Evolutionary conservation across 2,797 vertebrate species (phyloP).

Genomic region (Sarcoramphus papa): DNA sequence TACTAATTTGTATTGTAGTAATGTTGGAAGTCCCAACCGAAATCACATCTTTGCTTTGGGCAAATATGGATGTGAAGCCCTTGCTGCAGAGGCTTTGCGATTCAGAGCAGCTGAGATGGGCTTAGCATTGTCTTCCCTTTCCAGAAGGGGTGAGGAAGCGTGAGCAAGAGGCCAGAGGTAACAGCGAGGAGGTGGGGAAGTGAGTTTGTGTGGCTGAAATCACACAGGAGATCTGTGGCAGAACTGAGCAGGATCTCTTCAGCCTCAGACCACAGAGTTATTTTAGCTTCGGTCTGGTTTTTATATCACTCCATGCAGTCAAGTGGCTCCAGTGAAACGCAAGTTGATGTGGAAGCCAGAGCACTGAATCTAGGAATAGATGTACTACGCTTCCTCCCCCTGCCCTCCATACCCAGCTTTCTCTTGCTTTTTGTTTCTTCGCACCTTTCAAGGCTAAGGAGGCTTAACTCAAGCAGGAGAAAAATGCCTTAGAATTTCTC

Average conservation of each 20-base stretch:
- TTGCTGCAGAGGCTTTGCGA: neutral
- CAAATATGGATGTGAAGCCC: neutral
- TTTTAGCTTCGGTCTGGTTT: neutral
- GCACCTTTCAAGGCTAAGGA: neutral
- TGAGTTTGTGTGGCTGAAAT: neutral
- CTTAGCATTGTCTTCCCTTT: neutral
- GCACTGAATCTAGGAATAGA: neutral
- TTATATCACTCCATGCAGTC: fast-evolving
- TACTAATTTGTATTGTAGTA: neutral
- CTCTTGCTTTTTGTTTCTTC: neutral
- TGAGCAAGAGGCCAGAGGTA: neutral
- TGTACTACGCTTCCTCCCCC: neutral
- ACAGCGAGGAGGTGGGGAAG: neutral
- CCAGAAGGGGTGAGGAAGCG: neutral
- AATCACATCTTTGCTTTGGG: neutral
- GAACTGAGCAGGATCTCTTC: neutral
- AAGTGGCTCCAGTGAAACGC: neutral
- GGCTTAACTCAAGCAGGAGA: neutral
- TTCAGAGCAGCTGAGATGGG: neutral
- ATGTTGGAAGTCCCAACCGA: neutral
- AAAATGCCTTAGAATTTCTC: neutral
- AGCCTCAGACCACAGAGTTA: neutral
- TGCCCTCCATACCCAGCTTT: neutral
- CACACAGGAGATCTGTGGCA: too few relatives aligned
- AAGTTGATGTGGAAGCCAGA: neutral